Conservation (phyloP, 2,113 vertebrate genomes). For the Oreotragus oreotragus region DNA sequence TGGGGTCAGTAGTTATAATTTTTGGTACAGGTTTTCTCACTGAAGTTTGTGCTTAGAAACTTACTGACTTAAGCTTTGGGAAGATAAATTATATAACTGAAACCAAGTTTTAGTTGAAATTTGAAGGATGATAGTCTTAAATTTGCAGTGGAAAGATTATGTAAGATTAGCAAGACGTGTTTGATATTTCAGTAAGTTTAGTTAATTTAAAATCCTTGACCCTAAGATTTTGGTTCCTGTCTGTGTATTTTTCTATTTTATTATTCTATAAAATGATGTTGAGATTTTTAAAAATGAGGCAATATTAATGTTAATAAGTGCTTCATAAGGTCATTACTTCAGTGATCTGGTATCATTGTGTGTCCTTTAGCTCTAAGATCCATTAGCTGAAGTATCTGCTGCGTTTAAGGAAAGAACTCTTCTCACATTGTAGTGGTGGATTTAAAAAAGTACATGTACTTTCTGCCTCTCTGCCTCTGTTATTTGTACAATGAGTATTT, state of each 20-base stretch:
- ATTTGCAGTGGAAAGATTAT: conserved; percentile 10
- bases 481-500: not conserved
- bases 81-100: not conserved
- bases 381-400: not conserved
- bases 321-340: not conserved
- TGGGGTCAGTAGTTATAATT: not conserved
- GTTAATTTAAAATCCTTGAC: not conserved
- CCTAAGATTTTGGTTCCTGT: not conserved
- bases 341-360: not conserved
- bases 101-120: conserved; percentile 32
- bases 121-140: not conserved
- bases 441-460: not conserved
- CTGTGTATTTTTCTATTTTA: not conserved
- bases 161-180: not conserved
- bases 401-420: conserved; percentile 3
- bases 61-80: not conserved
- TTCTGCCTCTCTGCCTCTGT: not conserved
- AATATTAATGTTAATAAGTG: not conserved
- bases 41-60: not conserved
- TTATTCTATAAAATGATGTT: not conserved
- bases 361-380: not conserved
- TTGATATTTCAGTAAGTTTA: not conserved
- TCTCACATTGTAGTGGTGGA: not conserved
- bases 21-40: not conserved
- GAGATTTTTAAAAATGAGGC: not conserved